Evolutionary conservation across 2,888 invertebrate genomes (phyloP), one percentile per base, ranked within the genome.

Genomic region (Microctonus brassicae): DNA sequence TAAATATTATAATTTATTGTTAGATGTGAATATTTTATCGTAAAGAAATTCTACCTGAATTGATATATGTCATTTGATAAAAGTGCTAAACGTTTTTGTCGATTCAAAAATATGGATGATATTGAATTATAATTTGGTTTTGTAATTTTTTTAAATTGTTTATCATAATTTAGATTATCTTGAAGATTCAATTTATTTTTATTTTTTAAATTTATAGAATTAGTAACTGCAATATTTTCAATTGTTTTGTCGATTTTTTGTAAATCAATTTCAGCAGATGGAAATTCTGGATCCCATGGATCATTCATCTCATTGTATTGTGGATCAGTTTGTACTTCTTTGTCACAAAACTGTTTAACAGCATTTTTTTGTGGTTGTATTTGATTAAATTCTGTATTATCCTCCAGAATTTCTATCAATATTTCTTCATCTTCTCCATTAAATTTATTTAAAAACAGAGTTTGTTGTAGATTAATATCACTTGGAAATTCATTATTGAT

Each of bases 31-130:
- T n/a, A n/a, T n/a, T n/a, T 33, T 52, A 26, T 26, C 47, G 52
- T 20, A 52, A 52, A 22, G 9, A 34, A 20, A 58, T 7, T 17
- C 10, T 57, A 69, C 69, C 62, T 63, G 4, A 55, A 22, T 36
- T 55, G 26, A 53, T 36, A 63, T 34, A 69, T 34, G 29, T 69
- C 62, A 63, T 69, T 55, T 2, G 62, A 24, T 4, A 62, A 39
- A 20, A 55, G 26, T 7, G n/a, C 10, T 5, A 62, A 34, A 7
- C 47, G 9, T 17, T 62, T 69, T 20, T 63, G 22, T 39, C 62
- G 62, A 17, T 65, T 65, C 6, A 65, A 34, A 5, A 34, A 6
- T 34, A 22, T 34, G 11, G 65, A 55, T 0, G 34, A 9, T 7
- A 65, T 53, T 3, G 36, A 29, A 13, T 9, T 36, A 34, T 13